Conservation (phyloP, 1,140 invertebrate genomes). For the Potamilus streckersoni region DNA sequence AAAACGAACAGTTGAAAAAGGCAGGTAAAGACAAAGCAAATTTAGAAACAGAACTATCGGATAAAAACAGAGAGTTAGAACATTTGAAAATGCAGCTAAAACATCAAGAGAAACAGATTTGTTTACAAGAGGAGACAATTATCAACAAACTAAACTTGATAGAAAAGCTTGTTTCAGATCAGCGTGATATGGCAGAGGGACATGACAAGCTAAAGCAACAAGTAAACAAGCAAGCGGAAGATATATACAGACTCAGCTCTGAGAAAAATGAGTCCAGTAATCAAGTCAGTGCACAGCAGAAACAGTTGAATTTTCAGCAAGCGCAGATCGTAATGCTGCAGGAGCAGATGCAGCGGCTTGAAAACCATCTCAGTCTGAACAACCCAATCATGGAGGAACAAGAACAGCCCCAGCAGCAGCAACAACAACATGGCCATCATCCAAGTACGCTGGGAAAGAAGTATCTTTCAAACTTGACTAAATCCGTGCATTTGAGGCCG, state of each 20-base stretch:
- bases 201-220: constrained; percentile 37
- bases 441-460: constrained; percentile 16
- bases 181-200: constrained; percentile 36
- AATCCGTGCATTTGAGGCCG: constrained; percentile 27
- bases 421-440: constrained; percentile 13
- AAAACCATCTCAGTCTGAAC: constrained; percentile 13
- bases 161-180: constrained; percentile 36
- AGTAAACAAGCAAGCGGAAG: constrained; percentile 28
- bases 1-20: constrained; percentile 41
- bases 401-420: constrained; percentile 9
- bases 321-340: constrained; percentile 42
- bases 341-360: constrained; percentile 40
- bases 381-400: constrained; percentile 21
- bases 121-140: constrained; percentile 35
- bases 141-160: constrained; percentile 37
- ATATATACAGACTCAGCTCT: constrained; percentile 29
- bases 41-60: constrained; percentile 34
- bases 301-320: constrained; percentile 43
- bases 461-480: constrained; percentile 18
- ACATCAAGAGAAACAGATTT: constrained; percentile 37
- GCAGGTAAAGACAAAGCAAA: constrained; percentile 31
- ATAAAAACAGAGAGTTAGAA: constrained; percentile 32
- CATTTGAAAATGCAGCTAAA: constrained; percentile 33
- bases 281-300: constrained; percentile 35
- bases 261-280: constrained; percentile 37